Percentiles rank a stretch among this genome's conserved stretches.
phyloP scores from a whole-genome alignment of 2,113 vertebrate species.

The Eudyptes chrysolophus region DNA sequence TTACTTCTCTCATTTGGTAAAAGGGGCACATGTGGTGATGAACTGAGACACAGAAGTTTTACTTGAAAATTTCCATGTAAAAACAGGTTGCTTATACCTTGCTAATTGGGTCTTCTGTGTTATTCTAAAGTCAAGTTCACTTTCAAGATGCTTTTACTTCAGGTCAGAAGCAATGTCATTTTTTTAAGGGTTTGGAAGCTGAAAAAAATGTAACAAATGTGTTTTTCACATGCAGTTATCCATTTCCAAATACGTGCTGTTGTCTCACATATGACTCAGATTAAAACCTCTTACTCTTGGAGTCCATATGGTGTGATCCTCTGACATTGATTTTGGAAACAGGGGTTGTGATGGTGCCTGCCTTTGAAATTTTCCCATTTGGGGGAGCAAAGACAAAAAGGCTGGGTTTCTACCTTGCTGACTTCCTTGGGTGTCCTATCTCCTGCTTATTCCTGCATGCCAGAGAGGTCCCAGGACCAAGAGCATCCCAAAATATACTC shows the following conservation, averaged over 20 bases:
- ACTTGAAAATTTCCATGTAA: not conserved
- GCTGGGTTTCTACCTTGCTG: not conserved
- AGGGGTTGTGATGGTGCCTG: fast-evolving
- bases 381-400: not conserved
- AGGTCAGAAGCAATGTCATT: not conserved
- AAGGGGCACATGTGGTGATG: not conserved
- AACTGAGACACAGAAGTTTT: not conserved
- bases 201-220: not conserved
- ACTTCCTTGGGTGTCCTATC: not conserved
- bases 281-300: not conserved
- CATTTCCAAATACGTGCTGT: not conserved
- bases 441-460: not conserved
- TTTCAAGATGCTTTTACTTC: not conserved
- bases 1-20: not conserved
- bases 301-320: not conserved
- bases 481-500: not conserved
- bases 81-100: not conserved
- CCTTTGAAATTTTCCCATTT: not conserved
- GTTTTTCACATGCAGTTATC: not conserved
- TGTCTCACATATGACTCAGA: not conserved
- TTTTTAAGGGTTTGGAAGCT: not conserved
- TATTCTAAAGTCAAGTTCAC: not conserved
- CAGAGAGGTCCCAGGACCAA: not conserved
- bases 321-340: not conserved
- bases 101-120: not conserved